These are phyloP conservation scores for Lycia hirtaria DNA, from an alignment of 2,888 invertebrate species.

Conservation along the genomic window DNA sequence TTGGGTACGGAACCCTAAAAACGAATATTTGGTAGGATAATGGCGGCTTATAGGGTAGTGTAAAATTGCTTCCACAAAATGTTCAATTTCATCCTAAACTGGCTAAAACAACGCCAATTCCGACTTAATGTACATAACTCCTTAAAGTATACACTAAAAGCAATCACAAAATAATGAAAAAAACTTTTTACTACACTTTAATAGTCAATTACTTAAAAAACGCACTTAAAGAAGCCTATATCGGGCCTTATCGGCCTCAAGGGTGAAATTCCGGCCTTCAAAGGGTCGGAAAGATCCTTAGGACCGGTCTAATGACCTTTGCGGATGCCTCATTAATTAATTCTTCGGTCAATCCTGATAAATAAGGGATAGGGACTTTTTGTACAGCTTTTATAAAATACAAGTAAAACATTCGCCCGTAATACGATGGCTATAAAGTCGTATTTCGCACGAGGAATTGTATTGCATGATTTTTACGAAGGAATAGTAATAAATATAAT, in stretches of 20 bases:
- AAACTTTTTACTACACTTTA: constrained; percentile 40
- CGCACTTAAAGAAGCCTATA: constrained; percentile 51
- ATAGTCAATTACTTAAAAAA: constrained; percentile 67
- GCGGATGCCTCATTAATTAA: constrained; percentile 68
- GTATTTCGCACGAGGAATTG: neutral
- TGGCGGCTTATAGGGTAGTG: no score
- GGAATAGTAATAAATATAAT: constrained; percentile 19
- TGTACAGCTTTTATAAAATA: constrained; percentile 11
- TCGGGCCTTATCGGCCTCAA: constrained; percentile 51
- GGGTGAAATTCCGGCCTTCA: constrained; percentile 50
- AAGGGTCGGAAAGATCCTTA: constrained; percentile 47
- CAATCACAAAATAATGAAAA: constrained; percentile 30
- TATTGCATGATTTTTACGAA: constrained; percentile 19
- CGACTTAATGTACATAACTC: neutral
- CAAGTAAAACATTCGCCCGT: neutral
- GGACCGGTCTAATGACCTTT: constrained; percentile 55
- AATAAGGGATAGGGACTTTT: constrained; percentile 51
- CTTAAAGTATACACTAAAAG: neutral
- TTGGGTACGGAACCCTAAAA: no score
- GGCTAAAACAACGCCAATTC: neutral
- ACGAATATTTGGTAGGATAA: no score
- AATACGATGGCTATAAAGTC: neutral
- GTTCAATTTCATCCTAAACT: no score
- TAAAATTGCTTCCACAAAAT: no score
- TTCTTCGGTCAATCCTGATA: constrained; percentile 64